Conservation (phyloP, 2,888 invertebrate genomes). For the Tenthredo scrophulariae region DNA sequence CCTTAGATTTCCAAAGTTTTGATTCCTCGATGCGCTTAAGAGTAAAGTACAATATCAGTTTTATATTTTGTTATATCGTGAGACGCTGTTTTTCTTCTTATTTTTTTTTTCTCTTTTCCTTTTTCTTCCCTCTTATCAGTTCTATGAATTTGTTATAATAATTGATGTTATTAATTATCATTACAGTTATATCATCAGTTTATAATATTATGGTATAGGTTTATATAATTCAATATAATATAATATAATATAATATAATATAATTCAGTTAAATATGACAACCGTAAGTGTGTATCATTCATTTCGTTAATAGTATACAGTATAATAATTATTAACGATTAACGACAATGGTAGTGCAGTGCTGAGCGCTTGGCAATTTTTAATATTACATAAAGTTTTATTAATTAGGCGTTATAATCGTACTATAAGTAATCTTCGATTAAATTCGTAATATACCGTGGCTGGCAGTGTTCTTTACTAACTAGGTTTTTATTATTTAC, state of each 20-base stretch:
- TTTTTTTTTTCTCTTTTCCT: not conserved
- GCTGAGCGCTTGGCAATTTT: constrained; percentile 3
- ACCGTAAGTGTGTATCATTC: constrained; percentile 44
- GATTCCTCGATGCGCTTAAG: constrained; percentile 45
- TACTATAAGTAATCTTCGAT: constrained; percentile 58
- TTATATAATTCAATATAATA: constrained; percentile 6
- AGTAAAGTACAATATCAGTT: constrained; percentile 4
- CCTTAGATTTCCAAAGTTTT: constrained; percentile 41
- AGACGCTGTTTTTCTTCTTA: not conserved
- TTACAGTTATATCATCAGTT: not conserved
- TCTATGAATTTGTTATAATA: not conserved
- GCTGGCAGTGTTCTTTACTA: constrained; percentile 74
- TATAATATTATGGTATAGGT: not conserved
- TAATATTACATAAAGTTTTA: not conserved
- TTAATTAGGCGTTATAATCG: constrained; percentile 28
- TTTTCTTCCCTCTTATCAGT: not conserved
- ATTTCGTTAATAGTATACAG: not conserved
- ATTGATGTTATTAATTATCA: not conserved
- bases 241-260: not conserved
- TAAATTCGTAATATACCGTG: constrained; percentile 73
- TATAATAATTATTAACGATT: constrained; percentile 18
- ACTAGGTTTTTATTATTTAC: constrained; percentile 59
- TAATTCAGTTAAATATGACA: constrained; percentile 17
- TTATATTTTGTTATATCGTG: not conserved
- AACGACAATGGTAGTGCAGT: constrained; percentile 46